phyloP scores from a whole-genome alignment of 2,888 invertebrate species.

The Colostygia pectinataria region DNA sequence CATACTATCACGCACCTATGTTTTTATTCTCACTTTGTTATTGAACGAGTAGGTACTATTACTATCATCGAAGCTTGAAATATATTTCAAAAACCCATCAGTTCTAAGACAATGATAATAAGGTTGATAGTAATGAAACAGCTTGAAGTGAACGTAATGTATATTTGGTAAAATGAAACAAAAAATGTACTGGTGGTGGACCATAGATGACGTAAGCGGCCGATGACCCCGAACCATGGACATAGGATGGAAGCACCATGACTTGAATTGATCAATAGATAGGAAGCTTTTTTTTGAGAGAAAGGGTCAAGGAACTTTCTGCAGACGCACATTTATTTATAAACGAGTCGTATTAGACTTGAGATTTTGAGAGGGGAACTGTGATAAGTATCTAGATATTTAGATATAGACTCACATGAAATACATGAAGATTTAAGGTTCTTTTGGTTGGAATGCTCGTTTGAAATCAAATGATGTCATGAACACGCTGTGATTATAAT shows the following conservation, averaged over 20 bases:
- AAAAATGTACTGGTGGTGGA: conserved; percentile 53
- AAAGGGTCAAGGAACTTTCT: conserved; percentile 42
- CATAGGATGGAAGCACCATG: conserved; percentile 55
- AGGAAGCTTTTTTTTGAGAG: conserved; percentile 38
- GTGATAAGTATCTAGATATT: not conserved
- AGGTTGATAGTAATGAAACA: conserved; percentile 23
- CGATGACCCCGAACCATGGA: conserved; percentile 59
- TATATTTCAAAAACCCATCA: conserved; percentile 3
- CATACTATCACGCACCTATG: conserved; percentile 35
- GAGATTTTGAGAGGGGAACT: not conserved
- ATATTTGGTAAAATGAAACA: conserved; percentile 50
- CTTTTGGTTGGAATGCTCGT: no score
- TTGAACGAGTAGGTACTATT: no score
- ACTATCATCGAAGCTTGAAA: no score
- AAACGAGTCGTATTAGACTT: conserved; percentile 21
- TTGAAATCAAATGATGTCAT: not conserved
- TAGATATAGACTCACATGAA: not conserved
- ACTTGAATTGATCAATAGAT: conserved; percentile 52
- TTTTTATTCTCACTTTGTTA: conserved; percentile 29
- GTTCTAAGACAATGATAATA: conserved; percentile 5
- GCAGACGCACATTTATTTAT: conserved; percentile 27
- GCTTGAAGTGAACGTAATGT: conserved; percentile 16
- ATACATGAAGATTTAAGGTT: no score
- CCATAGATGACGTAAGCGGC: conserved; percentile 70
- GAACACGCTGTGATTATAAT: not conserved